Evolutionary conservation across 2,797 vertebrate genomes (phyloP).

Genomic region (Heterohyrax brucei): DNA sequence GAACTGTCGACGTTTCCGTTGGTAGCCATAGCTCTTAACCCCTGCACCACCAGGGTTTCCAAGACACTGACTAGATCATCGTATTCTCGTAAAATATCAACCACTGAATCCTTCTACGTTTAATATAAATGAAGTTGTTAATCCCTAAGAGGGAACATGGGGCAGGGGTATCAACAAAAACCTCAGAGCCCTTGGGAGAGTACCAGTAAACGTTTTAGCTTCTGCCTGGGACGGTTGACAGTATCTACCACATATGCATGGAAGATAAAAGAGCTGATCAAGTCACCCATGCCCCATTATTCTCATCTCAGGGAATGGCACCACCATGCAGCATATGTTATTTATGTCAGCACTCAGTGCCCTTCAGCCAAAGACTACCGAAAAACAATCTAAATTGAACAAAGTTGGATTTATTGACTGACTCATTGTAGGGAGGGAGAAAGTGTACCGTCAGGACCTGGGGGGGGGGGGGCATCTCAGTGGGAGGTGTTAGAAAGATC

Average conservation of each 20-base stretch:
- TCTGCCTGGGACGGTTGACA: neutral
- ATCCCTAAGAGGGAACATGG: neutral
- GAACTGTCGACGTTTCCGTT: no score
- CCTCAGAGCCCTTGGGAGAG: neutral
- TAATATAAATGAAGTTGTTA: constrained; percentile 16
- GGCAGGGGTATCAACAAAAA: neutral
- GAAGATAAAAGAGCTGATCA: neutral
- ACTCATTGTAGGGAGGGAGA: neutral
- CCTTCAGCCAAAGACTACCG: neutral
- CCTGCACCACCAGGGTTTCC: no score
- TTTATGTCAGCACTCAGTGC: neutral
- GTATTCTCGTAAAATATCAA: neutral
- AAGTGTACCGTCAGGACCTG: neutral
- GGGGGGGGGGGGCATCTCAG: neutral
- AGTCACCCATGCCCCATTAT: neutral
- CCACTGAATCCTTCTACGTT: neutral
- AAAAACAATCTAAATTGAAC: neutral
- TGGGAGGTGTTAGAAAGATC: neutral
- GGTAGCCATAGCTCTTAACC: no score
- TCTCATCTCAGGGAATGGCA: neutral
- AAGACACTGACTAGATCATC: neutral
- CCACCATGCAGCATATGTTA: neutral
- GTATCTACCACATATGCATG: neutral
- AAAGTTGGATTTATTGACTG: constrained; percentile 20
- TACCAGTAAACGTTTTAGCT: neutral